Percentiles rank a stretch among this genome's conserved stretches.
Evolutionary conservation across 2,113 vertebrate species (phyloP).

Genomic region (Seriola rivoliana): DNA sequence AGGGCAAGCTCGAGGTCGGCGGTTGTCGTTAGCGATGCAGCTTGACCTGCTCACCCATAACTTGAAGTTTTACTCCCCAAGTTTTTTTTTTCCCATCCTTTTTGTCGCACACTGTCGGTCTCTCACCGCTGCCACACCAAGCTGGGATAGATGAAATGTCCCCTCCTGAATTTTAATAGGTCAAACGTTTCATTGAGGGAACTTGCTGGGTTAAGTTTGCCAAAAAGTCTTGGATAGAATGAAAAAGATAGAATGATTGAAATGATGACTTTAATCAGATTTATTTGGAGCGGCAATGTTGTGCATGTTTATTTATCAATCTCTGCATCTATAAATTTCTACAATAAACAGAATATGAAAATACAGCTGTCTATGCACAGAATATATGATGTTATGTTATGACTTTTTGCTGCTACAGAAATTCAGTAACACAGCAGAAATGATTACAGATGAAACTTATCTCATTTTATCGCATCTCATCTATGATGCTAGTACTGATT

Average conservation of each 20-base stretch:
- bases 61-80: slow-evolving; percentile 67
- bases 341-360: slow-evolving; percentile 2
- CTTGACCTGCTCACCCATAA: slow-evolving; percentile 76
- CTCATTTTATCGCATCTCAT: slow-evolving; percentile 14
- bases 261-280: not conserved
- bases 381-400: not conserved
- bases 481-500: slow-evolving; percentile 11
- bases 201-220: slow-evolving; percentile 51
- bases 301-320: not conserved
- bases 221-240: slow-evolving; percentile 37
- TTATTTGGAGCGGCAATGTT: not conserved
- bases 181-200: slow-evolving; percentile 36
- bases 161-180: slow-evolving; percentile 68
- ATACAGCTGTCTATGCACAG: not conserved
- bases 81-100: slow-evolving; percentile 32
- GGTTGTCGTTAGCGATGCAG: slow-evolving; percentile 78
- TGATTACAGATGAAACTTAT: not conserved
- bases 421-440: not conserved
- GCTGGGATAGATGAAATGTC: slow-evolving; percentile 51
- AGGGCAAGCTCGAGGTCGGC: slow-evolving; percentile 65
- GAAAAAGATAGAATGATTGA: slow-evolving; percentile 11
- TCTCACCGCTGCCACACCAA: slow-evolving; percentile 41
- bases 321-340: not conserved
- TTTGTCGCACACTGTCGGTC: slow-evolving; percentile 43
- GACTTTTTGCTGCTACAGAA: not conserved